Evolutionary conservation across 2,888 invertebrate species (phyloP), one percentile per base, ranked within the genome.

Genomic region (Mylabris sibirica): DNA sequence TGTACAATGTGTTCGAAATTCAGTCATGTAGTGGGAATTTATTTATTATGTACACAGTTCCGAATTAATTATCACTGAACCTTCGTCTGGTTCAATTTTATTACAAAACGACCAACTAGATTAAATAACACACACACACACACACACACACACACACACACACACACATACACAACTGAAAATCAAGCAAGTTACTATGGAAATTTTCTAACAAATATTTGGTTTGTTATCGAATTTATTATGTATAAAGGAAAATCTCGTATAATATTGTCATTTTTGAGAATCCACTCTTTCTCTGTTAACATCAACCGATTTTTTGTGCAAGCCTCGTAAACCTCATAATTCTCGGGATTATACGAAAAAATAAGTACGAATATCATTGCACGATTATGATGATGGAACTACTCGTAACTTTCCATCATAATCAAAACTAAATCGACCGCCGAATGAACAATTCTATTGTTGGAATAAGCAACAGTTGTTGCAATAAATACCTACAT

Each of bases 41-140:
- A 49, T 49, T 49, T 49, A 53, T 53, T 53, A 53, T 53, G 53
- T 53, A 53, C 24, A 53, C 24, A 53, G 22, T 53, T 24, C 24
- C 22, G 53, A 53, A 53, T 53, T 53, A 53, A 53, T 53, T 53
- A 53, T 53, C 53, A 53, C 53, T 8, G 53, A 53, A 53, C 53
- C 44, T 4, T 4, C 24, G 44, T 44, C 44, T 44, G 8, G 24
- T 53, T 24, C 53, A 53, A 53, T 53, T 53, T 11, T 11, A 53
- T 8, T 24, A 24, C 20, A 53, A 11, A 24, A 53, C 53, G 22
- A 53, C 22, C 14, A 20, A 53, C 53, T 8, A 24, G 4, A 24
- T 3, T 53, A 9, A 53, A 53, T 12, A 53, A 24, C n/a, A 49
- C 9, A 20, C 9, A 11, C 3, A 49, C 49, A 49, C 17, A 9